phyloP scores from a whole-genome alignment of 1,140 invertebrate species.

The Bombus impatiens region DNA sequence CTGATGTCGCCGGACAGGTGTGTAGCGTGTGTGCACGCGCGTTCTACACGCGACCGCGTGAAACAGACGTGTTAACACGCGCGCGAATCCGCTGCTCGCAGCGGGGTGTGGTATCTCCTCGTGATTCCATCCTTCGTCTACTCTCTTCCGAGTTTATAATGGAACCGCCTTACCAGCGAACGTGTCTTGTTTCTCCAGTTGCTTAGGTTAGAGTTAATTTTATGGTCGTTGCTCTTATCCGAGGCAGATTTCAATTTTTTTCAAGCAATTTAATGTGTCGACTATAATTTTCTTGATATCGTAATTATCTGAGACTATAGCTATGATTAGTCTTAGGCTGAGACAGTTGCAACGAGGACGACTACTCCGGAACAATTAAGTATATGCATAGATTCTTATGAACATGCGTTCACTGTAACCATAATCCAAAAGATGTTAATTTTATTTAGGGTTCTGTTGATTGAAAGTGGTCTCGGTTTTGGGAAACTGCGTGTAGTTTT shows the following conservation, averaged over 20 bases:
- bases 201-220: neutral
- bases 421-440: too few relatives aligned
- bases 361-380: too few relatives aligned
- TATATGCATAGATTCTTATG: too few relatives aligned
- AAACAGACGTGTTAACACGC: conserved; percentile 62
- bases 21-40: conserved; percentile 40
- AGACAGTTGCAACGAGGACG: too few relatives aligned
- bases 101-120: conserved; percentile 52
- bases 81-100: conserved; percentile 46
- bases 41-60: conserved; percentile 32
- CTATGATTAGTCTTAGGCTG: too few relatives aligned
- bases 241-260: too few relatives aligned
- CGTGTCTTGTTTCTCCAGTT: conserved; percentile 24
- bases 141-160: conserved; percentile 35
- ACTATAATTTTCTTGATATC: too few relatives aligned
- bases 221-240: too few relatives aligned
- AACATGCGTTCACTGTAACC: too few relatives aligned
- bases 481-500: neutral
- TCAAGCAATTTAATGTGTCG: too few relatives aligned
- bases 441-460: neutral
- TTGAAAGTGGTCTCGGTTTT: neutral
- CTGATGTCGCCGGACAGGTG: conserved; percentile 49
- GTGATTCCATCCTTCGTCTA: conserved; percentile 31
- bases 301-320: too few relatives aligned
- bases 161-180: neutral